Conservation (phyloP, 2,113 vertebrate genomes). For the Xerus inauris region DNA sequence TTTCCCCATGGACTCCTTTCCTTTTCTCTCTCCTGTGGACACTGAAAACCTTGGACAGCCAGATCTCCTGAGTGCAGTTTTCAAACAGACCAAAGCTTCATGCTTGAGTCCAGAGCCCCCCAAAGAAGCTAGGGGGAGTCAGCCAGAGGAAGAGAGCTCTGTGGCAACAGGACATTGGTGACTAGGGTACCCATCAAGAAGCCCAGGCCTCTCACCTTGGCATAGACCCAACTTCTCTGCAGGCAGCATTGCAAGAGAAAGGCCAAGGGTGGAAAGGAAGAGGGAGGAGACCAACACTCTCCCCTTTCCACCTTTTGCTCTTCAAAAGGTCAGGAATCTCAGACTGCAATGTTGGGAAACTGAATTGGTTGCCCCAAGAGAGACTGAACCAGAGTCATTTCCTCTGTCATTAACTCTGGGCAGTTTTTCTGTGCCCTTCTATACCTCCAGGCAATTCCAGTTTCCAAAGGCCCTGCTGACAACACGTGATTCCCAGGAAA, state of each 20-base stretch:
- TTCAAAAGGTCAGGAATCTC: background rate
- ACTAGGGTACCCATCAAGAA: background rate
- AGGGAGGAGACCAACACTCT: background rate
- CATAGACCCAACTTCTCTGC: background rate
- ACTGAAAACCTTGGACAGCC: constrained; percentile 36
- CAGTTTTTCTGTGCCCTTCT: background rate
- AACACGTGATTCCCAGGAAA: constrained; percentile 1
- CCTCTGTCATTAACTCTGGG: constrained; percentile 28
- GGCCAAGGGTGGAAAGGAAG: background rate
- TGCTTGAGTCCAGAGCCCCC: constrained; percentile 67
- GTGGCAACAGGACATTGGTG: background rate
- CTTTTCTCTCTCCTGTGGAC: constrained; percentile 1
- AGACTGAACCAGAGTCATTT: constrained; percentile 8
- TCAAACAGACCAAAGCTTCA: constrained; percentile 82
- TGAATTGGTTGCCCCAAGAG: background rate
- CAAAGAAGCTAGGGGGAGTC: background rate
- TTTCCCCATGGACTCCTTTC: background rate
- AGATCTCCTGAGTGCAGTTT: constrained; percentile 76
- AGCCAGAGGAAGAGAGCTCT: background rate
- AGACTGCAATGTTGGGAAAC: background rate
- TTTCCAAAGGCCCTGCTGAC: constrained; percentile 50
- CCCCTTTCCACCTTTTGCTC: background rate
- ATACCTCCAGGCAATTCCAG: constrained; percentile 60
- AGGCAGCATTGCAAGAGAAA: background rate
- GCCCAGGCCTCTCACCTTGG: background rate